These are phyloP conservation scores for Syngnathus scovelli DNA, from an alignment of 2,113 vertebrate genomes.

Conservation along the genomic window DNA sequence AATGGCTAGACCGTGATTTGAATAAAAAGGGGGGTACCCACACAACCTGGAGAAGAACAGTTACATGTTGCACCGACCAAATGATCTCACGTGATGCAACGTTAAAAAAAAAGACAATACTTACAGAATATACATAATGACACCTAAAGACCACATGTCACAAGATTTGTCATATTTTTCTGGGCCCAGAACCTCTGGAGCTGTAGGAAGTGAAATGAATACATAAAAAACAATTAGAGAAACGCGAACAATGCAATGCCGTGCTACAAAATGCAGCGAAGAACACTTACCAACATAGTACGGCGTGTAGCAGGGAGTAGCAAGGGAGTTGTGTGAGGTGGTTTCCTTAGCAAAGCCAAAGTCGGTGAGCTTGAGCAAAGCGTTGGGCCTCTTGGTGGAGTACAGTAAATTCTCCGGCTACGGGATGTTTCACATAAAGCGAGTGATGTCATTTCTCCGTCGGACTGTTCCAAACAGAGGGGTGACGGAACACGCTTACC, in stretches of 20 bases:
- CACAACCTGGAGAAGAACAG: slow-evolving; percentile 75
- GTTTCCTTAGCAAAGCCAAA: slow-evolving; percentile 99
- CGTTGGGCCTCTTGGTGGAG: slow-evolving; percentile 82
- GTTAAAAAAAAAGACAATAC: slow-evolving; percentile 44
- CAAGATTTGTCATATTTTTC: slow-evolving; percentile 99
- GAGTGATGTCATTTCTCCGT: background rate
- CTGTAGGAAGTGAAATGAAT: slow-evolving; percentile 63
- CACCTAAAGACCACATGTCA: slow-evolving; percentile 98
- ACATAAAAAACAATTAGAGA: background rate
- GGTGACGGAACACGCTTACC: slow-evolving; percentile 48
- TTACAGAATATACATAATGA: slow-evolving; percentile 99
- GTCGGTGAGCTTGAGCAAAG: slow-evolving; percentile 93
- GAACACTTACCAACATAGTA: slow-evolving; percentile 93
- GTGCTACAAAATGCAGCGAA: background rate
- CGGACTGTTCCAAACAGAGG: background rate
- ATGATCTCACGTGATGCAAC: background rate
- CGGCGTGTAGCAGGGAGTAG: slow-evolving; percentile 95
- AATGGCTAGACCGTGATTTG: slow-evolving; percentile 94
- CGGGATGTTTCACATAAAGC: slow-evolving; percentile 3
- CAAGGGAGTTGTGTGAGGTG: slow-evolving; percentile 91
- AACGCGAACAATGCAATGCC: background rate
- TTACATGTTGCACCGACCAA: background rate
- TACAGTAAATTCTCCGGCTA: slow-evolving; percentile 97
- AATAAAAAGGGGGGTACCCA: slow-evolving; percentile 97
- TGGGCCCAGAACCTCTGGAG: slow-evolving; percentile 93